These are phyloP conservation scores for Argopecten irradians DNA, from an alignment of 1,140 invertebrate genomes.

Conservation along the genomic window DNA sequence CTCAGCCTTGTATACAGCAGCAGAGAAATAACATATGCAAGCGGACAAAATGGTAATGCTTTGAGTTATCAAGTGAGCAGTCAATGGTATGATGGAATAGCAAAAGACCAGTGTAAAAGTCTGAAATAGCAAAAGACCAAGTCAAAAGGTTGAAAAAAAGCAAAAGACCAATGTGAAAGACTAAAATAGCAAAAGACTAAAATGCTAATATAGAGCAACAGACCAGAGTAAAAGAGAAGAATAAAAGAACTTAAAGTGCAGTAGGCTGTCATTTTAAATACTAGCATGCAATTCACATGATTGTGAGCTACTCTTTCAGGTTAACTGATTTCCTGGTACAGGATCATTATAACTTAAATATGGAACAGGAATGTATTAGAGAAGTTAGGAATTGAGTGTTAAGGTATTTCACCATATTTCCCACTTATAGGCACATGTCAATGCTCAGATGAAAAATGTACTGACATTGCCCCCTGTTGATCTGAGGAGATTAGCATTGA, in stretches of 20 bases:
- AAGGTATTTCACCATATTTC: not conserved
- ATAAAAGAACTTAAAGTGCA: no score
- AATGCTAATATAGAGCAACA: no score
- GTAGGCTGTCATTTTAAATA: no score
- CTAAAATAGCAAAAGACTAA: not conserved
- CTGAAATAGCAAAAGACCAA: not conserved
- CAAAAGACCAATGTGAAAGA: not conserved
- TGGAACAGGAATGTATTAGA: no score
- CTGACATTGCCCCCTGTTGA: conserved; percentile 5
- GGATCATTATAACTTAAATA: no score
- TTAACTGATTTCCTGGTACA: no score
- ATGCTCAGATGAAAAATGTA: not conserved
- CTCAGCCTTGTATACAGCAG: no score
- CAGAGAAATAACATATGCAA: no score
- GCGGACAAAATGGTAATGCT: no score
- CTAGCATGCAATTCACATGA: no score
- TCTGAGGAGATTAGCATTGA: not conserved
- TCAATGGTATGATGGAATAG: not conserved
- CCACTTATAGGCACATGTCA: not conserved
- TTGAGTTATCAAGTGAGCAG: no score
- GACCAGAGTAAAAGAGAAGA: not conserved
- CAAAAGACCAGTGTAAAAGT: not conserved
- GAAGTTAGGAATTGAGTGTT: not conserved
- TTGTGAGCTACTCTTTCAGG: no score
- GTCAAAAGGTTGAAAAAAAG: not conserved